Percentiles rank a stretch among this genome's conserved stretches.
These are phyloP conservation scores for Oikopleura vanhoeffeni DNA, from an alignment of 23 tunicate genomes.

Conservation along the genomic window DNA sequence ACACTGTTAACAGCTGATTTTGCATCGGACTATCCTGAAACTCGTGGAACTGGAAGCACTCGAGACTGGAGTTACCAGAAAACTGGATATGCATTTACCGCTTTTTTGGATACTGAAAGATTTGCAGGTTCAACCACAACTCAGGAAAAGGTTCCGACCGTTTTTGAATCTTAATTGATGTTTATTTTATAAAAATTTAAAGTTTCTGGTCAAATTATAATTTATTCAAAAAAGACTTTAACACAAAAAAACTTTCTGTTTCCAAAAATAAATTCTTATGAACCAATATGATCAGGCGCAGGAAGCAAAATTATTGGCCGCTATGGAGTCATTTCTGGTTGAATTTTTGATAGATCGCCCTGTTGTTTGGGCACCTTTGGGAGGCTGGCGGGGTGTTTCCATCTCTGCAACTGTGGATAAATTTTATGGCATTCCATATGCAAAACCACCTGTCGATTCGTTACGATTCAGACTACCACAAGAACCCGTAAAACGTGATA, in stretches of 20 bases:
- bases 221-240: too few relatives aligned
- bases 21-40: not conserved
- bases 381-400: not conserved
- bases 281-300: not conserved
- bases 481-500: not conserved
- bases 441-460: not conserved
- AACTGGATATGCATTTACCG: not conserved
- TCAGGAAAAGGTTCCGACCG: too few relatives aligned
- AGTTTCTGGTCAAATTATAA: too few relatives aligned
- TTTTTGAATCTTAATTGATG: too few relatives aligned
- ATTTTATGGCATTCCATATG: not conserved
- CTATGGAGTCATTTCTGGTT: not conserved
- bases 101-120: not conserved
- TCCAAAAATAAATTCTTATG: too few relatives aligned
- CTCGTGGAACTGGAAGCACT: not conserved
- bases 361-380: not conserved
- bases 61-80: not conserved
- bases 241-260: too few relatives aligned
- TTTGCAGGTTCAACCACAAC: not conserved
- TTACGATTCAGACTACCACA: not conserved
- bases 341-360: not conserved
- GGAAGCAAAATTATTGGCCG: not conserved
- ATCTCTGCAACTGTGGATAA: not conserved
- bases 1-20: too few relatives aligned
- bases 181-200: too few relatives aligned